Evolutionary conservation across 1,140 invertebrate genomes (phyloP).

Genomic region (Aphelenchoides fujianensis): DNA sequence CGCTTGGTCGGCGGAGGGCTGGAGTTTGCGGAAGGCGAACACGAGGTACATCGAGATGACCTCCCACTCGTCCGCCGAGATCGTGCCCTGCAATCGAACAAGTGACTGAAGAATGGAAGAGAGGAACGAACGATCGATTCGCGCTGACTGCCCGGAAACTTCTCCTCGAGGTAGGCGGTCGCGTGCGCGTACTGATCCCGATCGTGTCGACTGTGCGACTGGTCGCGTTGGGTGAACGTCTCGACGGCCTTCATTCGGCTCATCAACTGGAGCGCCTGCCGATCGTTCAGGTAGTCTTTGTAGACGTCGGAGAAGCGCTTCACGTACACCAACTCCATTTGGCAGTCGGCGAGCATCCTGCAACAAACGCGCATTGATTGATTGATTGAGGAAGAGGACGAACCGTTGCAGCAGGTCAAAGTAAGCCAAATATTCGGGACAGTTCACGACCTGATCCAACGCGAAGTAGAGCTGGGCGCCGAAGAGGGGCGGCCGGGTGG

Average conservation of each 20-base stretch:
- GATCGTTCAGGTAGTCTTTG: slow-evolving; percentile 68
- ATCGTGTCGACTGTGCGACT: slow-evolving; percentile 14
- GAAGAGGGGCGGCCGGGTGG: slow-evolving; percentile 76
- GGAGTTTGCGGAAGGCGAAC: slow-evolving; percentile 50
- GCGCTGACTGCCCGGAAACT: not conserved
- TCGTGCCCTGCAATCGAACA: slow-evolving; percentile 68
- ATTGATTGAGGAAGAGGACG: no score
- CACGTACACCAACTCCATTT: slow-evolving; percentile 74
- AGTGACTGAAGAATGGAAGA: slow-evolving; percentile 62
- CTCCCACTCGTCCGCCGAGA: slow-evolving; percentile 88
- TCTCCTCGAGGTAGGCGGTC: slow-evolving; percentile 6
- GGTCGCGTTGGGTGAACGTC: slow-evolving; percentile 55
- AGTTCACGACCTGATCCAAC: slow-evolving; percentile 90
- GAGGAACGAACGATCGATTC: slow-evolving; percentile 53
- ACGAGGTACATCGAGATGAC: slow-evolving; percentile 73
- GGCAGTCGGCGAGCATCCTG: slow-evolving; percentile 76
- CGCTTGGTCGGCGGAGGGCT: not conserved
- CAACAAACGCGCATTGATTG: slow-evolving; percentile 53
- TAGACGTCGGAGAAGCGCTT: slow-evolving; percentile 79
- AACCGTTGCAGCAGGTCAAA: slow-evolving; percentile 79
- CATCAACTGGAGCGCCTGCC: slow-evolving; percentile 70
- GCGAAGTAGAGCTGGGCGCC: slow-evolving; percentile 94
- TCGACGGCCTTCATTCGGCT: slow-evolving; percentile 75
- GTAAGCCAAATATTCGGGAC: slow-evolving; percentile 95
- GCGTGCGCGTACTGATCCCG: not conserved